Evolutionary conservation across 2,113 vertebrate species (phyloP), one percentile per base, ranked within the genome.

Genomic region (Machaerirhynchus nigripectus): DNA sequence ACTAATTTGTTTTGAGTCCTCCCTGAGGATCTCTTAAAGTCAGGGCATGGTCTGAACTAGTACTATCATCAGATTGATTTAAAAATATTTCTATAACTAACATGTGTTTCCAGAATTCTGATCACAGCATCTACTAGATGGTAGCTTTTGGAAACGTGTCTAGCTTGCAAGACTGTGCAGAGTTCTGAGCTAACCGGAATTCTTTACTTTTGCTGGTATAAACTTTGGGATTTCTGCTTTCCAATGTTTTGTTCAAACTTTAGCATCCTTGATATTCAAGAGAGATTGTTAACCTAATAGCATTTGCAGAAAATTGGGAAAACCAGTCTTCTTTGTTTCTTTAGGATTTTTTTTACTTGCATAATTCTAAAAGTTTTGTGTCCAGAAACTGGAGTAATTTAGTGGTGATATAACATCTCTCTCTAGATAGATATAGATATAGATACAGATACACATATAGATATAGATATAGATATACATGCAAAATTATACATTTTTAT

Each of bases 1-100:
- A 63, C 35, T 94, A 57, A 95, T 96, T 95, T 95, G 15, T 86
- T 89, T 90, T 89, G 74, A 52, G 15, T 64, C 53, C 15, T 96
- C 76, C 87, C 74, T 49, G 50, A 71, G 80, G 68, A 87, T 67
- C 50, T 68, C 40, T 74, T 90, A 59, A 95, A 92, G 30, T 81
- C 61, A 83, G 11, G 68, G 20, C 33, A 79, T 75, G 18, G 31
- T 69, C 37, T 95, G 40, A 80, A 63, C n/a, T 74, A 74, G 13
- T n/a, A 8, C 24, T 88, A 74, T 52, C 24, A 70, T 68, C 60
- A 87, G 37, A 92, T 20, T 89, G 74, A 84, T 84, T 93, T 75
- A 75, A 90, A 57, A 94, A 40, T 86, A 93, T 86, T 90, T 88
- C 18, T 86, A 23, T 35, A 93, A 84, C 55, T 60, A 71, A 73